These are phyloP conservation scores for Nemotelus nigrinus DNA, from an alignment of 2,888 invertebrate species.

Conservation along the genomic window DNA sequence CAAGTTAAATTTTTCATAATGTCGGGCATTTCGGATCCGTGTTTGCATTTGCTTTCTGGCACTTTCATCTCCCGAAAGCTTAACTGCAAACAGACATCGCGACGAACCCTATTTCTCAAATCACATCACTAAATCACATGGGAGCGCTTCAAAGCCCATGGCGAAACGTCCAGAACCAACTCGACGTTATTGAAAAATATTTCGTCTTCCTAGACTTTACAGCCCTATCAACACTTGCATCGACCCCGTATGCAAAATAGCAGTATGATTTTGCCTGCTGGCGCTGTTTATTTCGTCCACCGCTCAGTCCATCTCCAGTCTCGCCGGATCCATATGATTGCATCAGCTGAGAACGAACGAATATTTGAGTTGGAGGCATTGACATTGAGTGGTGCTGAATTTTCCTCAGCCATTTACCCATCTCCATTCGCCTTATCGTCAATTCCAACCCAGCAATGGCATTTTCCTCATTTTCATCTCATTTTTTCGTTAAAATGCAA, in stretches of 20 bases:
- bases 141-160: not conserved
- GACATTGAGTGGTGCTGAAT: not conserved
- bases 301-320: not conserved
- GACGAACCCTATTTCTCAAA: not conserved
- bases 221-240: not conserved
- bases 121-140: not conserved
- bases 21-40: conserved; percentile 34
- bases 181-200: conserved; percentile 21
- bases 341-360: not conserved
- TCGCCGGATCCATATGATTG: not conserved
- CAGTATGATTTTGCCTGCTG: not conserved
- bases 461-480: not conserved
- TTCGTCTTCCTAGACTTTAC: conserved; percentile 3
- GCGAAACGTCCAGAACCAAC: not conserved
- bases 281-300: conserved; percentile 3
- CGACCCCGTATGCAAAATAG: not conserved
- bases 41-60: conserved; percentile 40
- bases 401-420: too few relatives aligned
- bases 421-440: not conserved
- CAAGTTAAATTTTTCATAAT: conserved; percentile 43
- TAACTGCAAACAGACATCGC: not conserved
- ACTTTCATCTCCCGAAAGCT: conserved; percentile 21
- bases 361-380: not conserved
- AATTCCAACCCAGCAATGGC: not conserved
- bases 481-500: not conserved